Evolutionary conservation across 2,888 invertebrate genomes (phyloP).

Genomic region (Megalurothrips usitatus): DNA sequence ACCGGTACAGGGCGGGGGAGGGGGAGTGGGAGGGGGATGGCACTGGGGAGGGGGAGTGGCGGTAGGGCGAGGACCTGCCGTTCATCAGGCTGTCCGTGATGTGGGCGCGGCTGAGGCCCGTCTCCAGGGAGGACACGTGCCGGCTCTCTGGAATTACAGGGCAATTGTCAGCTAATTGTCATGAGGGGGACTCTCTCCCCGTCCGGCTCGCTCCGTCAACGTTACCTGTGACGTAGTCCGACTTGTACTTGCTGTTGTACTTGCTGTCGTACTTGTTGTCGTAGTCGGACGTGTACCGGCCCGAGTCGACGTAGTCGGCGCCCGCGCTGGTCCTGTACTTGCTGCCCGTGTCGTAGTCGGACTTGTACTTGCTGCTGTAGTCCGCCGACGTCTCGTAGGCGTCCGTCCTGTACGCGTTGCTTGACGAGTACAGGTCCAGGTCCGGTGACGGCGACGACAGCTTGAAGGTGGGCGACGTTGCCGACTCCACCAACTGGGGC

Average conservation of each 20-base stretch:
- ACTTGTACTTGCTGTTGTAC: slow-evolving; percentile 17
- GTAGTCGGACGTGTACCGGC: background rate
- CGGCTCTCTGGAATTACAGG: slow-evolving; percentile 31
- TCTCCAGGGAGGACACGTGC: slow-evolving; percentile 33
- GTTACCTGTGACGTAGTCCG: slow-evolving; percentile 7
- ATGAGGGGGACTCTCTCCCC: no score
- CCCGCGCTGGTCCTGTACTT: background rate
- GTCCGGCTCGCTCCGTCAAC: background rate
- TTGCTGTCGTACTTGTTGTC: slow-evolving; percentile 3
- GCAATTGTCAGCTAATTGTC: background rate
- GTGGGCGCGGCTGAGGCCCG: slow-evolving; percentile 35
- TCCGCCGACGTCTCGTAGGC: background rate
- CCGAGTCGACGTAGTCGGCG: slow-evolving; percentile 4
- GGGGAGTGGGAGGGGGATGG: slow-evolving; percentile 29
- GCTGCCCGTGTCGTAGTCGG: background rate
- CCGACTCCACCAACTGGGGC: background rate
- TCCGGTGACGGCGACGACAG: background rate
- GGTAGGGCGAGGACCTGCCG: slow-evolving; percentile 29
- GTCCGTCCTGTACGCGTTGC: slow-evolving; percentile 15
- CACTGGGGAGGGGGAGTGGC: slow-evolving; percentile 36
- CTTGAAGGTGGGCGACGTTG: slow-evolving; percentile 6
- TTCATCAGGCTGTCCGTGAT: slow-evolving; percentile 34
- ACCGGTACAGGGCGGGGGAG: slow-evolving; percentile 36
- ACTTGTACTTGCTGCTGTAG: background rate
- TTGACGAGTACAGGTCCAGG: background rate